phyloP scores from a whole-genome alignment of 2,888 invertebrate species.

The Noctua janthe region DNA sequence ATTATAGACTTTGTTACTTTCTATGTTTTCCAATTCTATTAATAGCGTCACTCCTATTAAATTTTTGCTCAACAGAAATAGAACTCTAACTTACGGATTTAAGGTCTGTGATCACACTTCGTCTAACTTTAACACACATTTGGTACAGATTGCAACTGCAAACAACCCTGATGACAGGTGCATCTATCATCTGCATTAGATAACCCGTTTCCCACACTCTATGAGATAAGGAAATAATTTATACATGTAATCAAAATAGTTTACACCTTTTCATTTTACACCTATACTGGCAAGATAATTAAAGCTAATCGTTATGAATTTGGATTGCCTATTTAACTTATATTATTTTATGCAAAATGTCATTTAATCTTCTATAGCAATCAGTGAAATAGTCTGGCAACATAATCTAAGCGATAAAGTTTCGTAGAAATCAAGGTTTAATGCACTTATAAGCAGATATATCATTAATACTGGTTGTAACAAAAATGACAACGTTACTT shows the following conservation, averaged over 20 bases:
- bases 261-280: constrained; percentile 29
- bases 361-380: constrained; percentile 20
- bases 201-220: constrained; percentile 57
- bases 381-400: constrained; percentile 4
- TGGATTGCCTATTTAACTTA: not conserved
- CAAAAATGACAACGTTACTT: not conserved
- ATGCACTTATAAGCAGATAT: not conserved
- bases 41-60: not conserved
- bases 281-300: constrained; percentile 11
- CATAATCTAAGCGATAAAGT: constrained; percentile 6
- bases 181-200: constrained; percentile 59
- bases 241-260: constrained; percentile 36
- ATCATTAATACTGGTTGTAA: not conserved
- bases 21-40: not conserved
- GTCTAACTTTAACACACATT: constrained; percentile 22
- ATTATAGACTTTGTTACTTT: not conserved
- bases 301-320: constrained; percentile 20
- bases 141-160: constrained; percentile 49
- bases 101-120: constrained; percentile 14
- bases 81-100: not conserved
- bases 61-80: no score
- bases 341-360: not conserved
- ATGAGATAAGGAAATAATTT: constrained; percentile 41
- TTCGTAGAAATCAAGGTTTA: constrained; percentile 19
- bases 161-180: constrained; percentile 52